Evolutionary conservation across 2,888 invertebrate species (phyloP), one percentile per base, ranked within the genome.

Genomic region (Leptinotarsa peninsularis): DNA sequence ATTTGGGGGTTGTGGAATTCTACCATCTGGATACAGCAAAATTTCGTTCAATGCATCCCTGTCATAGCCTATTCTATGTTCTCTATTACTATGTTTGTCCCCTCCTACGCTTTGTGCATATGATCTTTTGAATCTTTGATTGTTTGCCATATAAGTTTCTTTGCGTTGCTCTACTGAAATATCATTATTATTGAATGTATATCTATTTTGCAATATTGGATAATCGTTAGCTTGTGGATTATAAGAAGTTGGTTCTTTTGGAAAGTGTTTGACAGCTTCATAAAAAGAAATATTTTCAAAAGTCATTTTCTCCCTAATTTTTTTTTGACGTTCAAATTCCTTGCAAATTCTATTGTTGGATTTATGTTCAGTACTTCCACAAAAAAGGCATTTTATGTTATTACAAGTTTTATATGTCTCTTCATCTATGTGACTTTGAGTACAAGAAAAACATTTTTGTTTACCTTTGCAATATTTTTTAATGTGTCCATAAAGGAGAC

Each of bases 401-500:
- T 2, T 3, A 43, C 67, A 43, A 18, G 4, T n/a, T 18, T 5
- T 21, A 49, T 67, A 43, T 49, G 10, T 2, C 18, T 49, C 67
- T 50, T 67, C 23, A 23, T 67, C 23, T 27, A 3, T 23, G 17
- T 67, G 67, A 17, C 5, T n/a, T n/a, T 21, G 17, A 13, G 27
- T 14, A 15, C 67, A 52, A 50, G 2, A 15, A 7, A 67, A 52
- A 27, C 67, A 67, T 52, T 67, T 67, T 52, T 49, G 17, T 67
- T 21, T 58, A 21, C 23, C 67, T 14, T 27, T 18, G 50, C 67
- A 67, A 21, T 67, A n/a, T 10, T 67, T 67, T 52, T 67, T 49
- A 4, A 27, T 67, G 33, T 67, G 67, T n/a, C 67, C 67, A 23
- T 67, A 67, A 15, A 67, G 23, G 17, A 67, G 27, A 21, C 67